phyloP scores from a whole-genome alignment of 1,140 invertebrate species.

The Drosophila watanabei region DNA sequence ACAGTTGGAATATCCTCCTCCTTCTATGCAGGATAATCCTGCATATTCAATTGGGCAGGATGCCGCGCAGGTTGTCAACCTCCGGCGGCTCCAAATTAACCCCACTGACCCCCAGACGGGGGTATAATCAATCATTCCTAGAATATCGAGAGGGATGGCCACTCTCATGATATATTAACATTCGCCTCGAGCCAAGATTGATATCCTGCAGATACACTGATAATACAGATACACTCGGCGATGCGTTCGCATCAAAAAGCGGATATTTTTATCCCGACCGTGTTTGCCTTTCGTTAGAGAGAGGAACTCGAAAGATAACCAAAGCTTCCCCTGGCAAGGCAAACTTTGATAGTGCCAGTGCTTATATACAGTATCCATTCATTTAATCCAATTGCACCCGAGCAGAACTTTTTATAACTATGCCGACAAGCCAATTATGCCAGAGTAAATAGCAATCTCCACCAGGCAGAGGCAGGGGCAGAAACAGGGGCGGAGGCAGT shows the following conservation, averaged over 20 bases:
- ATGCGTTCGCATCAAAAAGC: background rate
- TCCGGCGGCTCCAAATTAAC: background rate
- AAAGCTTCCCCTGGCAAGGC: slow-evolving; percentile 13
- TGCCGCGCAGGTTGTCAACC: slow-evolving; percentile 18
- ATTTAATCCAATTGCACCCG: slow-evolving; percentile 69
- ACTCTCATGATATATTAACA: slow-evolving; percentile 34
- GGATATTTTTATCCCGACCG: background rate
- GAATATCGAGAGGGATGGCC: background rate
- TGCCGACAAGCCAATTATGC: slow-evolving; percentile 70
- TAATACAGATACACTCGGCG: slow-evolving; percentile 2
- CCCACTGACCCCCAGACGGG: background rate
- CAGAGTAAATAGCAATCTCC: slow-evolving; percentile 75
- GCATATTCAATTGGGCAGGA: slow-evolving; percentile 18
- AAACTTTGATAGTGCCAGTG: slow-evolving; percentile 41
- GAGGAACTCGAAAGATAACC: slow-evolving; percentile 38
- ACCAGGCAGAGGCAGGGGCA: slow-evolving; percentile 3
- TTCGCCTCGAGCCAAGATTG: slow-evolving; percentile 20
- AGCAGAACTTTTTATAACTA: slow-evolving; percentile 70
- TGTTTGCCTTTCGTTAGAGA: slow-evolving; percentile 55
- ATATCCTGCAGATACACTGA: slow-evolving; percentile 21
- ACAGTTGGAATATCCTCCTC: slow-evolving; percentile 4
- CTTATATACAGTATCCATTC: slow-evolving; percentile 48
- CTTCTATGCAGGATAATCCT: slow-evolving; percentile 22
- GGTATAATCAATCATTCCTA: slow-evolving; percentile 30
- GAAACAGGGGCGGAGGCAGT: slow-evolving; percentile 8